Conservation (phyloP, 2,113 vertebrate genomes). For the Porphyrio hochstetteri region DNA sequence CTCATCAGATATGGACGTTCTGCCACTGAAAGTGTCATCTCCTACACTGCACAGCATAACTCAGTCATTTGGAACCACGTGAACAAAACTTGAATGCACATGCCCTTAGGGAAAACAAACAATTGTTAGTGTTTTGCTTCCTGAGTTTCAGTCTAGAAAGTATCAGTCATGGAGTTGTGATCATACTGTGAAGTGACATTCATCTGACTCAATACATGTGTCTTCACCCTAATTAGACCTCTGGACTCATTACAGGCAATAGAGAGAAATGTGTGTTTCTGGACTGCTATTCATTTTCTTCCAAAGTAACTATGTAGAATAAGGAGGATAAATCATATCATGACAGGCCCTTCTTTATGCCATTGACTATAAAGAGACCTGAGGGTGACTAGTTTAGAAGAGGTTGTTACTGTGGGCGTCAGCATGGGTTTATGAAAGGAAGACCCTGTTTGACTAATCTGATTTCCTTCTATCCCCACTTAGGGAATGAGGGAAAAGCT, state of each 20-base stretch:
- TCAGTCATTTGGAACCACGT: background rate
- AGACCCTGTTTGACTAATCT: no score
- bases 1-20: background rate
- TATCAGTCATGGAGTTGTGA: background rate
- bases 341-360: background rate
- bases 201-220: background rate
- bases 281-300: background rate
- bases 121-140: background rate
- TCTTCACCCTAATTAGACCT: background rate
- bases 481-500: no score
- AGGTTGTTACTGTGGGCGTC: background rate
- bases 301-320: background rate
- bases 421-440: no score
- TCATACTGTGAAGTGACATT: background rate
- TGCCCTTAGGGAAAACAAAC: background rate
- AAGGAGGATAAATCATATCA: background rate
- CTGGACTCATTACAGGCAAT: background rate
- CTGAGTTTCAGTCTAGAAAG: background rate
- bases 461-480: no score
- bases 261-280: background rate
- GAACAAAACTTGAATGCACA: background rate
- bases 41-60: background rate
- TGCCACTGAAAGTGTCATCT: slow-evolving; percentile 33
- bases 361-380: background rate
- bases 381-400: background rate